Evolutionary conservation across 2,888 invertebrate genomes (phyloP).

Genomic region (Lysandra bellargus): DNA sequence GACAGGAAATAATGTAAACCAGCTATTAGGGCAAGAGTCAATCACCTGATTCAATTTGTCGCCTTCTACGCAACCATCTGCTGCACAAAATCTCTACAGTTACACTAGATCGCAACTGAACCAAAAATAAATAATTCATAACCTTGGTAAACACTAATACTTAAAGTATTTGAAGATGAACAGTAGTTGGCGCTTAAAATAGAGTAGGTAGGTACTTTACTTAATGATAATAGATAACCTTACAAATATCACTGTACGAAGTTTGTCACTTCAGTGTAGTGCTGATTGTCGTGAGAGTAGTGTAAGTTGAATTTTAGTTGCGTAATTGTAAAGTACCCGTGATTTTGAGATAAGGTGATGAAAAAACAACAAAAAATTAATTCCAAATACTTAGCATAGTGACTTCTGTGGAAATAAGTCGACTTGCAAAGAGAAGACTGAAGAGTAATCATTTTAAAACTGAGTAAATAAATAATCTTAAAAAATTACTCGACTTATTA

Average conservation of each 20-base stretch:
- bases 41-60: neutral
- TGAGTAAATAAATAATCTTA: too few relatives aligned
- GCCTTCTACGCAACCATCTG: neutral
- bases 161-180: conserved; percentile 15
- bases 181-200: conserved; percentile 15
- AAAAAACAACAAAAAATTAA: neutral
- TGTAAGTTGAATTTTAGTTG: conserved; percentile 31
- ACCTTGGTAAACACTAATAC: neutral
- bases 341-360: neutral
- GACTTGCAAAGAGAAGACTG: too few relatives aligned
- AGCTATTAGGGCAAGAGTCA: too few relatives aligned
- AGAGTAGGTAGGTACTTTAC: conserved; percentile 28
- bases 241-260: conserved; percentile 12
- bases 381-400: too few relatives aligned
- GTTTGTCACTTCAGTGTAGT: conserved; percentile 16
- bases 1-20: too few relatives aligned
- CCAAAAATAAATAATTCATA: conserved; percentile 2
- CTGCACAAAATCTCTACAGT: neutral
- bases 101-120: neutral
- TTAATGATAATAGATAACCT: conserved; percentile 39
- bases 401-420: too few relatives aligned
- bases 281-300: conserved; percentile 16
- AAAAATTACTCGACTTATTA: too few relatives aligned
- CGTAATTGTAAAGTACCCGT: neutral
- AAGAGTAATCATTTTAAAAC: too few relatives aligned